A percentile compares a stretch with the other conserved stretches of the same genome.
These are phyloP conservation scores for Mellilla xanthometata DNA, from an alignment of 2,888 invertebrate species.

Conservation along the genomic window DNA sequence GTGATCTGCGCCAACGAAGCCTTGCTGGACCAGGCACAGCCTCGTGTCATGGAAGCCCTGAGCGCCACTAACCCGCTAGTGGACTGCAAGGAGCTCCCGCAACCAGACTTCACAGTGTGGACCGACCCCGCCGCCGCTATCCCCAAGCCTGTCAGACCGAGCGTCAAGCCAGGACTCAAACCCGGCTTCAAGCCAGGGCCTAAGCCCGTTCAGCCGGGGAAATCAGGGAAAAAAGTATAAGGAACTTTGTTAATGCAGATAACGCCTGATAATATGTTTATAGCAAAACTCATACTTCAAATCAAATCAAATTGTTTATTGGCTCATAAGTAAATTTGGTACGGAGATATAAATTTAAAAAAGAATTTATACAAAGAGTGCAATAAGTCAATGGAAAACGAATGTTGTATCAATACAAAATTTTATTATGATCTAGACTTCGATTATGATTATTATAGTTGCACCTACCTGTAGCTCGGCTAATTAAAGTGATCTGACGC, in stretches of 20 bases:
- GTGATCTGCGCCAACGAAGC: slow-evolving; percentile 91
- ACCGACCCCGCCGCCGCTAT: slow-evolving; percentile 42
- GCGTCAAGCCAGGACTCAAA: slow-evolving; percentile 1
- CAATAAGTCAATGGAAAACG: too few relatives aligned
- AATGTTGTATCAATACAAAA: too few relatives aligned
- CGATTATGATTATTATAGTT: too few relatives aligned
- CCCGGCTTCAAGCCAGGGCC: slow-evolving; percentile 6
- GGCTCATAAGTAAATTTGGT: too few relatives aligned
- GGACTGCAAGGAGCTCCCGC: slow-evolving; percentile 84
- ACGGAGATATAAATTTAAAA: too few relatives aligned
- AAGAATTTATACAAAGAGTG: too few relatives aligned
- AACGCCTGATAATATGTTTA: slow-evolving; percentile 1
- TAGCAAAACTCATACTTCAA: slow-evolving; percentile 1
- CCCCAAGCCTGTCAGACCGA: slow-evolving; percentile 1
- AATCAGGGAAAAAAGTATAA: slow-evolving; percentile 19
- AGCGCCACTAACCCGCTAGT: slow-evolving; percentile 83
- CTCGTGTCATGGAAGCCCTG: slow-evolving; percentile 86
- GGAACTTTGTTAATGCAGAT: background rate
- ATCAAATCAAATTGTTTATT: too few relatives aligned
- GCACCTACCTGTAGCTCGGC: too few relatives aligned
- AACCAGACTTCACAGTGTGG: slow-evolving; percentile 84
- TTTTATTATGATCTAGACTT: too few relatives aligned
- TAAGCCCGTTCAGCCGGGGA: background rate
- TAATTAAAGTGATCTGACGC: too few relatives aligned
- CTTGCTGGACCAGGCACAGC: slow-evolving; percentile 84